Evolutionary conservation across 1,140 invertebrate genomes (phyloP).

Genomic region (Hypsibius dujardini): DNA sequence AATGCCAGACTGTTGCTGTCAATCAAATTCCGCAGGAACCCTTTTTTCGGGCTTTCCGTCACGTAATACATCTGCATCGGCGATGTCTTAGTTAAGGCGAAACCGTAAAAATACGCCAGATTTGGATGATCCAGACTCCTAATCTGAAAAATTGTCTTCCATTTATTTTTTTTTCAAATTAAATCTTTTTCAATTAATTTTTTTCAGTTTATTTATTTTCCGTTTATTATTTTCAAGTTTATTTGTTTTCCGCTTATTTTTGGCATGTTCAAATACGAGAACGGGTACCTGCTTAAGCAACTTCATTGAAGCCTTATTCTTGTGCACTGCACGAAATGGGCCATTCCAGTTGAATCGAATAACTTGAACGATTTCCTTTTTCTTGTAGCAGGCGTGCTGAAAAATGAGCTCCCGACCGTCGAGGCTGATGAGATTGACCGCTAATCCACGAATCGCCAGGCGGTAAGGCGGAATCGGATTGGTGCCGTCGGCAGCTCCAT

Average conservation of each 20-base stretch:
- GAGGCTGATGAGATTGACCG: too few species aligned
- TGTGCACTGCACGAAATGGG: background rate
- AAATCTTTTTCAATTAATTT: background rate
- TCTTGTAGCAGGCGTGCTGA: too few species aligned
- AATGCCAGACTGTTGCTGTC: background rate
- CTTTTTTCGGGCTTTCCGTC: background rate
- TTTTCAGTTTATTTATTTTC: too few species aligned
- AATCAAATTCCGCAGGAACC: background rate
- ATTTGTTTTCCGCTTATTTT: too few species aligned
- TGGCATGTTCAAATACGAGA: background rate
- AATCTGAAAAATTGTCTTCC: background rate
- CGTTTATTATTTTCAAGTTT: too few species aligned
- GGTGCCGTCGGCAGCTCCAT: too few species aligned
- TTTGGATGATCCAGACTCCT: conserved; percentile 1
- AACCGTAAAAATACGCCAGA: background rate
- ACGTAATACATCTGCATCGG: background rate
- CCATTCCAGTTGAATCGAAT: too few species aligned
- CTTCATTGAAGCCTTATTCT: background rate
- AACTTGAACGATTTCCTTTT: too few species aligned
- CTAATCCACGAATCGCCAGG: too few species aligned
- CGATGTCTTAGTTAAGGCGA: background rate
- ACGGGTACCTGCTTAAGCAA: background rate
- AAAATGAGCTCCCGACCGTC: too few species aligned
- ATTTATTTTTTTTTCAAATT: background rate
- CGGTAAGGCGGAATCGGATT: too few species aligned